A percentile compares a stretch with the other conserved stretches of the same genome.
These are phyloP conservation scores for Zapus hudsonius DNA, from an alignment of 2,113 vertebrate genomes.

Conservation along the genomic window DNA sequence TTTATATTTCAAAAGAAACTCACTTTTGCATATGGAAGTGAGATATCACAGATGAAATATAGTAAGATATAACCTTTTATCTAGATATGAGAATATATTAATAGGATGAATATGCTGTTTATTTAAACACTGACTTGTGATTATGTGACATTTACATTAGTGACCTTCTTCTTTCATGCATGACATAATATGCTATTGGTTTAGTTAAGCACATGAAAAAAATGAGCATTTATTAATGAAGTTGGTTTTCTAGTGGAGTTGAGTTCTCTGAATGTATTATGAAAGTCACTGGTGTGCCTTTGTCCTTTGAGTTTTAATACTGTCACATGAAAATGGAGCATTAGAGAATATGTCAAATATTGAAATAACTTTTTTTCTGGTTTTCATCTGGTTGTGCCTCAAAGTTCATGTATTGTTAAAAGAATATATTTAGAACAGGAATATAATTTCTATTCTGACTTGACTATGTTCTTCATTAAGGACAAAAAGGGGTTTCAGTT, in stretches of 20 bases:
- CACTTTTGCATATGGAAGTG: neutral
- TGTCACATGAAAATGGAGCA: neutral
- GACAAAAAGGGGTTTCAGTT: neutral
- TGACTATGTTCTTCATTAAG: neutral
- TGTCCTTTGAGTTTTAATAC: neutral
- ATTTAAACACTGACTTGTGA: neutral
- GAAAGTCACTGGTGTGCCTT: neutral
- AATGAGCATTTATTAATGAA: neutral
- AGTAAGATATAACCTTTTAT: neutral
- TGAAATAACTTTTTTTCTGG: neutral
- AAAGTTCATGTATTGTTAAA: neutral
- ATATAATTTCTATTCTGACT: neutral
- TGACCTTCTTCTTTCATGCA: neutral
- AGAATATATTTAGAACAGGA: neutral
- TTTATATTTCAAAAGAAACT: slow-evolving; percentile 8
- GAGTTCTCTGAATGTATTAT: neutral
- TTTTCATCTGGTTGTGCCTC: neutral
- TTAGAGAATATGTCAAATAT: neutral
- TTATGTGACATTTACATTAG: neutral
- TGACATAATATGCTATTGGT: neutral
- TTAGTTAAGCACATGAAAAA: neutral
- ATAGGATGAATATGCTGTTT: neutral
- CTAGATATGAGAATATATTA: neutral
- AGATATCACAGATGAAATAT: neutral
- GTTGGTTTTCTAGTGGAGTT: neutral